Conservation (phyloP, 2,797 vertebrate species). For the Betta splendens region DNA sequence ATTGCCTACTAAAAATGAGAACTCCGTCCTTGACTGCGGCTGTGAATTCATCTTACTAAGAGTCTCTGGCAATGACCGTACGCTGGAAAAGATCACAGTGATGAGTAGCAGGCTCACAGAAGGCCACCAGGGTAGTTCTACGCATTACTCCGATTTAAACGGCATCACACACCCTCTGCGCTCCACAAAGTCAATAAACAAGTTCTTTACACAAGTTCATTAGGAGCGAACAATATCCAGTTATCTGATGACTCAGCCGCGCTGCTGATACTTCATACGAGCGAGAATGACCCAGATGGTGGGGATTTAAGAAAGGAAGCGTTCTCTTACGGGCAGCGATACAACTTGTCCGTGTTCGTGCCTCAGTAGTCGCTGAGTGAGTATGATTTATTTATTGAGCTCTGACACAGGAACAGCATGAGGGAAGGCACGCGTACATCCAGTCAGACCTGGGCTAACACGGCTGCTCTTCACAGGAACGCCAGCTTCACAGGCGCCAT, state of each 20-base stretch:
- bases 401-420: constrained; percentile 5
- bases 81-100: constrained; percentile 10
- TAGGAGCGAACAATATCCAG: not conserved
- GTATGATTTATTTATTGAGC: constrained; percentile 1
- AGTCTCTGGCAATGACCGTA: constrained; percentile 18
- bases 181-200: constrained; percentile 11
- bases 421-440: not conserved
- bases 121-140: constrained; percentile 23
- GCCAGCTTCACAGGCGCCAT: not conserved
- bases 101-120: constrained; percentile 30
- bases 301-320: not conserved
- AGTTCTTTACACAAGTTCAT: not conserved
- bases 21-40: constrained; percentile 43
- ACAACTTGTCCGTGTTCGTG: not conserved
- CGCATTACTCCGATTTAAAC: constrained; percentile 6
- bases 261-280: not conserved
- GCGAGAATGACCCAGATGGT: not conserved
- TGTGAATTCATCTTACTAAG: constrained; percentile 33
- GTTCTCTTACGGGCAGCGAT: not conserved
- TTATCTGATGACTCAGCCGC: constrained; percentile 2
- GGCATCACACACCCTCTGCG: constrained; percentile 5
- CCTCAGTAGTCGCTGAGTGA: not conserved
- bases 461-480: constrained; percentile 4
- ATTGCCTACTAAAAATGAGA: constrained; percentile 52
- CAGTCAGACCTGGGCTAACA: not conserved